These are phyloP conservation scores for Bombus turneri DNA, from an alignment of 1,140 invertebrate genomes.

Conservation along the genomic window DNA sequence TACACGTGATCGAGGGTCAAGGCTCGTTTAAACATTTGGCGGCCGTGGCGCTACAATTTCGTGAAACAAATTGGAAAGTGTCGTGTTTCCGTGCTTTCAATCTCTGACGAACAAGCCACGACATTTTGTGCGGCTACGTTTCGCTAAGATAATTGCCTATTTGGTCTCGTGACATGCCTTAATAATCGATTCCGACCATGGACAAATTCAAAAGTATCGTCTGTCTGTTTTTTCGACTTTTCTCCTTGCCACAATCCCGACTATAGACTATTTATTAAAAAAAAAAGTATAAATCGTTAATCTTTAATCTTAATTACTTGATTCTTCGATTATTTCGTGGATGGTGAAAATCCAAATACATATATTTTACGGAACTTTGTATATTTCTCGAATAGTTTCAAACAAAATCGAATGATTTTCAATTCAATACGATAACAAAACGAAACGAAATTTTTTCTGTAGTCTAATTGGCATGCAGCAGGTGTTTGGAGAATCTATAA, in stretches of 20 bases:
- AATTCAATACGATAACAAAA: too few relatives aligned
- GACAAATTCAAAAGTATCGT: not conserved
- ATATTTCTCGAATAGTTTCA: not conserved
- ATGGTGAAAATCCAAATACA: not conserved
- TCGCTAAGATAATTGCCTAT: constrained; percentile 1
- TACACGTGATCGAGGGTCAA: not conserved
- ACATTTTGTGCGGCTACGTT: not conserved
- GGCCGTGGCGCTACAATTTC: not conserved
- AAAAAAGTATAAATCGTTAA: too few relatives aligned
- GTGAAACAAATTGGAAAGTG: not conserved
- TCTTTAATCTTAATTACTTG: too few relatives aligned
- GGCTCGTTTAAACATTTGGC: not conserved
- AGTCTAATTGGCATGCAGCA: not conserved
- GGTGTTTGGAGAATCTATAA: not conserved
- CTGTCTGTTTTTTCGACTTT: not conserved
- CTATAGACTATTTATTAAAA: not conserved
- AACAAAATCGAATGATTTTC: too few relatives aligned
- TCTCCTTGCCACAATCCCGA: too few relatives aligned
- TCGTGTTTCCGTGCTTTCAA: not conserved
- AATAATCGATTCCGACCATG: not conserved
- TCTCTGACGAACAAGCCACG: not conserved
- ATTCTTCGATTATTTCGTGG: too few relatives aligned
- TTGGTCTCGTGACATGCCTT: not conserved
- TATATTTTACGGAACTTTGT: not conserved
- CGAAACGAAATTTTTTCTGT: too few relatives aligned